Conservation (phyloP, 2,888 invertebrate genomes). For the Lasioglossum malachurum region DNA sequence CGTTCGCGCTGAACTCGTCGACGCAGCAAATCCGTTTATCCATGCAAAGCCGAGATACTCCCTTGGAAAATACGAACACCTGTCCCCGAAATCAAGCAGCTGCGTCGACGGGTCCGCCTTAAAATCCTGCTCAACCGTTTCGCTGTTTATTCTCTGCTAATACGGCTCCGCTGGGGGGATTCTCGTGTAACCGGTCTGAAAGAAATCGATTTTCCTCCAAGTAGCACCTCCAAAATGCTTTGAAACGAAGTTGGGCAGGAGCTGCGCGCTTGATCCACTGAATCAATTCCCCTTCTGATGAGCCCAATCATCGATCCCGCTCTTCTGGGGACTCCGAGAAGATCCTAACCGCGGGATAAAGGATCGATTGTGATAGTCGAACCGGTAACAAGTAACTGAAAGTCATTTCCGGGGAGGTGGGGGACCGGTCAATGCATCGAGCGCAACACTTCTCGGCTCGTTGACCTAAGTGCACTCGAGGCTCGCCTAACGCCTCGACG, state of each 20-base stretch:
- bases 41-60: slow-evolving; percentile 36
- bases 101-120: slow-evolving; percentile 42
- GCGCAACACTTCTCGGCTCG: slow-evolving; percentile 45
- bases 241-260: too few relatives aligned
- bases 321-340: not conserved
- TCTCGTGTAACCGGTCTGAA: not conserved
- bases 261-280: not conserved
- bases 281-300: not conserved
- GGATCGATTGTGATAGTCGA: slow-evolving; percentile 14
- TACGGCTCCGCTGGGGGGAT: not conserved
- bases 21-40: slow-evolving; percentile 54
- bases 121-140: slow-evolving; percentile 22
- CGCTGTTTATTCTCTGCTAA: slow-evolving; percentile 28
- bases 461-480: slow-evolving; percentile 57
- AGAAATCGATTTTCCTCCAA: too few relatives aligned
- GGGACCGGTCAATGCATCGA: slow-evolving; percentile 5
- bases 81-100: slow-evolving; percentile 34
- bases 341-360: not conserved
- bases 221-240: too few relatives aligned
- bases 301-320: not conserved
- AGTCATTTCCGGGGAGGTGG: slow-evolving; percentile 44
- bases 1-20: slow-evolving; percentile 20
- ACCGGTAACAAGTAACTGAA: slow-evolving; percentile 1
- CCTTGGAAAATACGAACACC: slow-evolving; percentile 39
- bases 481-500: slow-evolving; percentile 57